Conservation (phyloP, 2,888 invertebrate species). For the Ephialtes manifestator region DNA sequence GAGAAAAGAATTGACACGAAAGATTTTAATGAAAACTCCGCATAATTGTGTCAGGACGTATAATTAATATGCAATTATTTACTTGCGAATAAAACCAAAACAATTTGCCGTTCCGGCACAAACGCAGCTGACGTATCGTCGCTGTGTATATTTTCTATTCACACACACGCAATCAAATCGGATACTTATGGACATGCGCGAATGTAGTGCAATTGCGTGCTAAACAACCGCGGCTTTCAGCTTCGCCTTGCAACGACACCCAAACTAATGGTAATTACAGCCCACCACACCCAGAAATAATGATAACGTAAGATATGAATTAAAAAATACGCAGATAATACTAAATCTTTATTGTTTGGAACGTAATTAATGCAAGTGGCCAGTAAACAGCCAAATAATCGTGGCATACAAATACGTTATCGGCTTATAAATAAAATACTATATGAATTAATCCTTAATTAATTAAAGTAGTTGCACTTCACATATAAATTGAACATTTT, state of each 20-base stretch:
- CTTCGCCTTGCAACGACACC: not conserved
- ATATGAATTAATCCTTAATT: not conserved
- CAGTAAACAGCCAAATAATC: not conserved
- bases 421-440: not conserved
- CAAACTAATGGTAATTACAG: not conserved
- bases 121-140: constrained; percentile 29
- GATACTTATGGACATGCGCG: not conserved
- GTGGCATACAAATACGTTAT: not conserved
- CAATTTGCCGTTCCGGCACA: constrained; percentile 10
- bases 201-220: not conserved
- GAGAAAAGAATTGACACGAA: not conserved
- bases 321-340: not conserved
- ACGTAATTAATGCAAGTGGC: not conserved
- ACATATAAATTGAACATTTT: too few species aligned
- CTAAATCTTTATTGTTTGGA: constrained; percentile 28
- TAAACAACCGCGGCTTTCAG: not conserved
- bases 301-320: not conserved
- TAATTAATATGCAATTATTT: not conserved
- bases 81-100: constrained; percentile 13
- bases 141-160: not conserved
- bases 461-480: too few species aligned
- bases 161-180: not conserved
- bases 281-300: constrained; percentile 5
- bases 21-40: constrained; percentile 4
- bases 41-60: not conserved